Evolutionary conservation across 2,888 invertebrate species (phyloP).

Genomic region (Rhagium mordax): DNA sequence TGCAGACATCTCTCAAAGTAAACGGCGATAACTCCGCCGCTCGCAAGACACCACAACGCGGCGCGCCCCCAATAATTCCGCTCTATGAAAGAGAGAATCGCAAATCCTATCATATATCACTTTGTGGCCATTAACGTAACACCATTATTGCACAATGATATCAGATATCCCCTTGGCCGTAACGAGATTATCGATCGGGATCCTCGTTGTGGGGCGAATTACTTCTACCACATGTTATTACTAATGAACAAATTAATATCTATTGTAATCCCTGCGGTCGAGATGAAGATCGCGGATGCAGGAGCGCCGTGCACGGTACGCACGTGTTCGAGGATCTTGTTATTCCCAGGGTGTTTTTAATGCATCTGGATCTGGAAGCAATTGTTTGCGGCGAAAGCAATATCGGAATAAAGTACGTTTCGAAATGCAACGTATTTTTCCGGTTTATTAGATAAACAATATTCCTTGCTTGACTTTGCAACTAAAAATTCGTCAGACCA

Average conservation of each 20-base stretch:
- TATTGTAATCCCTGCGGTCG: not conserved
- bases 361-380: not conserved
- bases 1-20: not conserved
- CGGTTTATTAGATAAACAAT: no score
- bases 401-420: not conserved
- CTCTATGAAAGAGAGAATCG: not conserved
- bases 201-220: not conserved
- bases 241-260: not conserved
- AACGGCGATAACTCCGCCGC: constrained; percentile 5
- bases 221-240: not conserved
- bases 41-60: not conserved
- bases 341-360: not conserved
- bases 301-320: not conserved
- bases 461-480: no score
- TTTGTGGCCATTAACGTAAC: constrained; percentile 14
- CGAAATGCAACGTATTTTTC: not conserved
- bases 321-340: not conserved
- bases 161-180: constrained; percentile 7
- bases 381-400: not conserved
- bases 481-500: no score
- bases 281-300: not conserved
- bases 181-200: constrained; percentile 6
- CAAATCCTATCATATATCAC: constrained; percentile 23
- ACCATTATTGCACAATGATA: constrained; percentile 13
- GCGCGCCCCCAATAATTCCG: not conserved